Conservation (phyloP, 2,888 invertebrate genomes). For the Nyleta sp. region DNA sequence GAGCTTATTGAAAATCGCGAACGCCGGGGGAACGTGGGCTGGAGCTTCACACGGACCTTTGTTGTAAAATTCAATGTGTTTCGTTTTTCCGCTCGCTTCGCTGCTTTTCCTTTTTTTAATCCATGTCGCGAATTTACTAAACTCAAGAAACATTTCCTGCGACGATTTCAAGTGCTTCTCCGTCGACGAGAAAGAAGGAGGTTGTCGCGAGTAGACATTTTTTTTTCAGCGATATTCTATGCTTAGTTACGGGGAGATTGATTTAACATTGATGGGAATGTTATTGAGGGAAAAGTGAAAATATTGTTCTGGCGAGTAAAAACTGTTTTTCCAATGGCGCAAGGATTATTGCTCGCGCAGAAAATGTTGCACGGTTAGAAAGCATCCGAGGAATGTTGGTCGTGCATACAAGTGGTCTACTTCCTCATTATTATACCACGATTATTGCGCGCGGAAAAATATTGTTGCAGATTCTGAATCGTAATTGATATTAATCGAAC, state of each 20-base stretch:
- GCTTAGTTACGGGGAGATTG: too few relatives aligned
- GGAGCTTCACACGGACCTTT: constrained; percentile 48
- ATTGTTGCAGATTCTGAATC: constrained; percentile 5
- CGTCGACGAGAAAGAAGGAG: too few relatives aligned
- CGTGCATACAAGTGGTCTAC: constrained; percentile 4
- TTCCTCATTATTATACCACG: constrained; percentile 16
- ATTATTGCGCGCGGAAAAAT: constrained; percentile 7
- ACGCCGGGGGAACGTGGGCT: constrained; percentile 30
- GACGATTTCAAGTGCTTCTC: too few relatives aligned
- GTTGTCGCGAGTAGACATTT: too few relatives aligned
- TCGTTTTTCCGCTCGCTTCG: constrained; percentile 35
- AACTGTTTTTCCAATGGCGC: too few relatives aligned
- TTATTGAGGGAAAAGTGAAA: too few relatives aligned
- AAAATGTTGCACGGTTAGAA: not conserved
- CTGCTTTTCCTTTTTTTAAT: constrained; percentile 11
- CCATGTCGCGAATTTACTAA: constrained; percentile 9
- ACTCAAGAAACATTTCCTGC: constrained; percentile 22
- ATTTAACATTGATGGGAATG: too few relatives aligned
- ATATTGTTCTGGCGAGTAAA: too few relatives aligned
- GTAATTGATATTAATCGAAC: constrained; percentile 22
- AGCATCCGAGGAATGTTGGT: constrained; percentile 3
- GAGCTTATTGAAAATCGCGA: constrained; percentile 63
- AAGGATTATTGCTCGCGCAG: too few relatives aligned
- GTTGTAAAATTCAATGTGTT: constrained; percentile 51
- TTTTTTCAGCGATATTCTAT: too few relatives aligned